A percentile compares a stretch with the other conserved stretches of the same genome.
Evolutionary conservation across 2,888 invertebrate species (phyloP).

Genomic region (Catotricha subobsoleta): DNA sequence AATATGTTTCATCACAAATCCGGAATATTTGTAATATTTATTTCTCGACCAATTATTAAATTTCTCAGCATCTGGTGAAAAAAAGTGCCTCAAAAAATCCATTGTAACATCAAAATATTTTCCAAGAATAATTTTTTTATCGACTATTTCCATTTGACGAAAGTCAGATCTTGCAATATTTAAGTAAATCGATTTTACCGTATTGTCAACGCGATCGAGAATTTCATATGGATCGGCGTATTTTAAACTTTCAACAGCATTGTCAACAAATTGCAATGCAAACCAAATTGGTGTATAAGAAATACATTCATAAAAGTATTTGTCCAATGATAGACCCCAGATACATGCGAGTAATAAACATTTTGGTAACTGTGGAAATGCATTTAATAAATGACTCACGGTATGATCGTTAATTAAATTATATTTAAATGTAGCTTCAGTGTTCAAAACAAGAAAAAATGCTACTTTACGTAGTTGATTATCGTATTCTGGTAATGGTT

Average conservation of each 20-base stretch:
- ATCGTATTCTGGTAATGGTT: constrained; percentile 11
- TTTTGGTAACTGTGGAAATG: constrained; percentile 19
- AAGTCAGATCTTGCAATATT: constrained; percentile 18
- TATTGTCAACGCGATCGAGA: constrained; percentile 16
- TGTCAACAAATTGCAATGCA: constrained; percentile 18
- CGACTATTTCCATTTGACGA: constrained; percentile 15
- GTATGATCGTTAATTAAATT: constrained; percentile 16
- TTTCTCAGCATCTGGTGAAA: constrained; percentile 19
- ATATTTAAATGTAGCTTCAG: constrained; percentile 19
- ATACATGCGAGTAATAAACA: constrained; percentile 17
- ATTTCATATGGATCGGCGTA: constrained; percentile 18
- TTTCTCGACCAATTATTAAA: constrained; percentile 16
- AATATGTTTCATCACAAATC: constrained; percentile 18
- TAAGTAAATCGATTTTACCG: constrained; percentile 16
- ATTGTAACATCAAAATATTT: constrained; percentile 18
- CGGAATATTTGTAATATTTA: constrained; percentile 17
- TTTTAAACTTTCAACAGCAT: constrained; percentile 17
- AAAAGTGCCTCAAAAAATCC: constrained; percentile 19
- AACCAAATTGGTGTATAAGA: constrained; percentile 21
- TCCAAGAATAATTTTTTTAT: constrained; percentile 17
- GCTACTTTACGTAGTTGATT: constrained; percentile 18
- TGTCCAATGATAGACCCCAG: constrained; percentile 19
- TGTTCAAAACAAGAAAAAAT: constrained; percentile 20
- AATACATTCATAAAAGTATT: constrained; percentile 19
- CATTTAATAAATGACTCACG: constrained; percentile 17